phyloP scores from a whole-genome alignment of 2,797 vertebrate genomes.

The Triplophysa yarkandensis region DNA sequence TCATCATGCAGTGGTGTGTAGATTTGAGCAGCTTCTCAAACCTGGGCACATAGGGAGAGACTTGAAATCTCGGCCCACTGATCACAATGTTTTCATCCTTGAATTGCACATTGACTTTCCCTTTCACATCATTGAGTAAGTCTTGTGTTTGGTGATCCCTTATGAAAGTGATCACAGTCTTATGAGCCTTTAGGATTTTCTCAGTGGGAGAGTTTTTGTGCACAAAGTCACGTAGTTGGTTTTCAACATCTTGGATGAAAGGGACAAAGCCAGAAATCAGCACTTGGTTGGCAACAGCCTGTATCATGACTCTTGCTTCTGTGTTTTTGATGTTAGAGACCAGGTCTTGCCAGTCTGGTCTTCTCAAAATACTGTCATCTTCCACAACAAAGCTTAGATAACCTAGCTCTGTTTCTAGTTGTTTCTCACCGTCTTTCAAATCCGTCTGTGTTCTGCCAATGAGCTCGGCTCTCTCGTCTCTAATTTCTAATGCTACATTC shows the following conservation, averaged over 20 bases:
- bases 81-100: conserved; percentile 70
- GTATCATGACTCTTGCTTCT: conserved; percentile 64
- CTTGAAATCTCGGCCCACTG: conserved; percentile 72
- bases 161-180: conserved; percentile 71
- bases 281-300: conserved; percentile 58
- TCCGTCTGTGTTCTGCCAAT: conserved; percentile 63
- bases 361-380: conserved; percentile 66
- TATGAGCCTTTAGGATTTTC: conserved; percentile 63
- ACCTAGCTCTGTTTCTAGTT: conserved; percentile 67
- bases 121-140: conserved; percentile 56
- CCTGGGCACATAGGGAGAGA: conserved; percentile 52
- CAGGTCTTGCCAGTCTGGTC: conserved; percentile 72
- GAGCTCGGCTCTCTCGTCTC: conserved; percentile 62
- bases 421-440: conserved; percentile 72
- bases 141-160: conserved; percentile 53
- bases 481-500: conserved; percentile 72
- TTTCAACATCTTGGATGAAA: conserved; percentile 60
- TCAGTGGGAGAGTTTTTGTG: conserved; percentile 68
- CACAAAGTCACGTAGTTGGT: conserved; percentile 72
- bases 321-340: conserved; percentile 55
- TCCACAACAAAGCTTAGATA: conserved; percentile 66
- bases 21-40: conserved; percentile 65
- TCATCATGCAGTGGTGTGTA: conserved; percentile 62
- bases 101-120: conserved; percentile 66
- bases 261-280: conserved; percentile 74